A percentile compares a stretch with the other conserved stretches of the same genome.
phyloP scores from a whole-genome alignment of 1,140 invertebrate species.

The Macrotrachela quadricornifera region DNA sequence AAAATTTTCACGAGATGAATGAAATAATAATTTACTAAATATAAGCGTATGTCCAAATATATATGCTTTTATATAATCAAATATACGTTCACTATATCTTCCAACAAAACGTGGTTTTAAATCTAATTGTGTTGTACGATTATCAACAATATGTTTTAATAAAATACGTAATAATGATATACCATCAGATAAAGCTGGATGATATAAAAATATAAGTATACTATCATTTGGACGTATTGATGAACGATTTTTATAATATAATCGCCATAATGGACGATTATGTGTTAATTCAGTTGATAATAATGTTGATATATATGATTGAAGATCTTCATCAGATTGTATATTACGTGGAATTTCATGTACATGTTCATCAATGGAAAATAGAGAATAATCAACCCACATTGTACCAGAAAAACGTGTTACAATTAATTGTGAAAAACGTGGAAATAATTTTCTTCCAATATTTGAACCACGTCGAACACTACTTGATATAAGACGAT shows the following conservation, averaged over 20 bases:
- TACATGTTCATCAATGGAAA: constrained; percentile 4
- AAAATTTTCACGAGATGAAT: no score
- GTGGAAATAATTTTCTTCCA: not conserved
- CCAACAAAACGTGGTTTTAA: constrained; percentile 4
- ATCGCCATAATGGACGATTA: not conserved
- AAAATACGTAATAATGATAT: not conserved
- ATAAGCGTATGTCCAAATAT: no score
- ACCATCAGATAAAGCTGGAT: constrained; percentile 1
- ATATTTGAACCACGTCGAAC: no score
- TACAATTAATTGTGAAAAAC: not conserved
- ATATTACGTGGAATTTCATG: constrained; percentile 3
- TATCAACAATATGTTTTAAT: constrained; percentile 3
- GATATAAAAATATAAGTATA: constrained; percentile 4
- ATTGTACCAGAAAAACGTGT: not conserved
- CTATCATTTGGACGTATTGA: not conserved
- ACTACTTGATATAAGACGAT: no score
- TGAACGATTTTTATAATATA: constrained; percentile 2
- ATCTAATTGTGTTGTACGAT: constrained; percentile 1
- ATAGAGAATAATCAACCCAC: not conserved
- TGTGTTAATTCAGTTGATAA: not conserved
- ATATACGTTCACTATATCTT: not conserved
- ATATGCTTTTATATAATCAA: no score
- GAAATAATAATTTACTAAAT: no score
- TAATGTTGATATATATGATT: constrained; percentile 1
- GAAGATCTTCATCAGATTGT: not conserved